Evolutionary conservation across 2,113 vertebrate species (phyloP), one percentile per base, ranked within the genome.

Genomic region (Leucoraja erinaceus): DNA sequence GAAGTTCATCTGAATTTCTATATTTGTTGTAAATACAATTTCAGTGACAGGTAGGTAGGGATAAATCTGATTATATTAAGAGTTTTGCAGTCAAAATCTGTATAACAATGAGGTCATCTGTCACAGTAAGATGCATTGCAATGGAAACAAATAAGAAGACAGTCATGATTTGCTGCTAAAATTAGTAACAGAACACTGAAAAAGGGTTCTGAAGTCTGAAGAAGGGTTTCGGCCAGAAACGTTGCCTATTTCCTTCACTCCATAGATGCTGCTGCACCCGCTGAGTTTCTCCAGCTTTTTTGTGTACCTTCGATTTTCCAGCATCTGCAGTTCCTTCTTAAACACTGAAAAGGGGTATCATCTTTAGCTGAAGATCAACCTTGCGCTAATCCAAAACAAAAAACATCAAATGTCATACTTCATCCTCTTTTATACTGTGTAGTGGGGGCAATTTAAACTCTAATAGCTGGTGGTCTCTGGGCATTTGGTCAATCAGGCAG

Each of bases 1-100:
- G n/a, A n/a, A n/a, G n/a, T n/a, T n/a, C n/a, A n/a, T 63, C 83
- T 88, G n/a, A 88, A 14, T 88, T 88, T 61, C n/a, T 31, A 28
- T 84, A 61, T 61, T 84, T 56, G 22, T 20, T 83, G 78, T 11
- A 84, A 66, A 61, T 56, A 22, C 22, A 61, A 61, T 56, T 84
- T 84, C 10, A 84, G 25, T 84, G 54, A 61, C 81, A 14, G 28
- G 54, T 61, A 84, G 81, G 81, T 61, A 84, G 81, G 81, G 56
- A n/a, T 61, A 61, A 59, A 61, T 25, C 61, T 66, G 84, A 68
- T 63, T 47, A 90, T 20, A 68, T 33, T 90, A 63, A 61, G 5
- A 68, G 86, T 18, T 90, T 66, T 90, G 63, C 33, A 90, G 14
- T 38, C 66, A 14, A n/a, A 90, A 31, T 68, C 12, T 90, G 61